Conservation (phyloP, 2,113 vertebrate genomes). For the Mastomys coucha region DNA sequence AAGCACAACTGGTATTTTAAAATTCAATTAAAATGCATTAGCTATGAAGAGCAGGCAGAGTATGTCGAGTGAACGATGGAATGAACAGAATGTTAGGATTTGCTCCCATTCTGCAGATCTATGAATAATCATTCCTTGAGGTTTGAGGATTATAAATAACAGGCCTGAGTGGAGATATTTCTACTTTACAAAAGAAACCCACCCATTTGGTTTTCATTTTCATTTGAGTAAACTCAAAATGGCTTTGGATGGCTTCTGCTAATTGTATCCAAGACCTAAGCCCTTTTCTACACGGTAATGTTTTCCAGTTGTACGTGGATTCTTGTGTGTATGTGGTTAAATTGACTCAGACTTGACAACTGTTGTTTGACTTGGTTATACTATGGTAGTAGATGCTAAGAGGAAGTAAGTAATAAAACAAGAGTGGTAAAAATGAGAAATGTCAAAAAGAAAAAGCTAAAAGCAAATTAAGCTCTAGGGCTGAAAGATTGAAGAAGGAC, state of each 20-base stretch:
- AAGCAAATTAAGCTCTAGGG: neutral
- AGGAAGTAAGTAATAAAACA: neutral
- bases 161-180: slow-evolving; percentile 61
- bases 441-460: neutral
- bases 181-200: slow-evolving; percentile 63
- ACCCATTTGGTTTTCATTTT: slow-evolving; percentile 76
- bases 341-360: slow-evolving; percentile 57
- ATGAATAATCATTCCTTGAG: slow-evolving; percentile 81
- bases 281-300: slow-evolving; percentile 41
- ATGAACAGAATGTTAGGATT: slow-evolving; percentile 77
- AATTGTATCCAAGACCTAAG: slow-evolving; percentile 62
- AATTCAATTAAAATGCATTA: slow-evolving; percentile 79
- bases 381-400: slow-evolving; percentile 6
- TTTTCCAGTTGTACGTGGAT: slow-evolving; percentile 41
- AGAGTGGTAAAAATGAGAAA: neutral
- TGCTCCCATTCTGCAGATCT: slow-evolving; percentile 53
- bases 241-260: slow-evolving; percentile 63
- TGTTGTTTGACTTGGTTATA: slow-evolving; percentile 68
- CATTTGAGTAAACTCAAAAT: slow-evolving; percentile 70
- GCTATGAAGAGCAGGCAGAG: slow-evolving; percentile 48
- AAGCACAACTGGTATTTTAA: slow-evolving; percentile 70
- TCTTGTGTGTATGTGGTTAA: slow-evolving; percentile 28
- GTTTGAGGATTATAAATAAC: slow-evolving; percentile 80
- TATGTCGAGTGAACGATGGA: slow-evolving; percentile 58
- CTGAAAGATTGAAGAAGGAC: neutral